phyloP scores from a whole-genome alignment of 2,113 vertebrate species.

The Deroptyus accipitrinus region DNA sequence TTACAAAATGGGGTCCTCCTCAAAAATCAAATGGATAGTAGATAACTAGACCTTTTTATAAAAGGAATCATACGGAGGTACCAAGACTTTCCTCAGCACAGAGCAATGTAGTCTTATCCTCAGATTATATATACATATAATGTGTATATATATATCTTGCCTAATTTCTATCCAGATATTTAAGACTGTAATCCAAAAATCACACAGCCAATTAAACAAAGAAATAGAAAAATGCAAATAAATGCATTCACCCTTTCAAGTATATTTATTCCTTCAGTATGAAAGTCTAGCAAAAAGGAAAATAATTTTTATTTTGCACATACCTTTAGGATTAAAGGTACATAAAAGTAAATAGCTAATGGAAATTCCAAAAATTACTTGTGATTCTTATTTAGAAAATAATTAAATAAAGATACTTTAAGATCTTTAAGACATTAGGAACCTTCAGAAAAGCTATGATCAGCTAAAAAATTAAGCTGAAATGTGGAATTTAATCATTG shows the following conservation, averaged over 20 bases:
- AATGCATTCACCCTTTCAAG: neutral
- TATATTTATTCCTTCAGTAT: conserved; percentile 21
- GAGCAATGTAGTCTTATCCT: neutral
- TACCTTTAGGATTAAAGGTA: neutral
- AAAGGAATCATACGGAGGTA: neutral
- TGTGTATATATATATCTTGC: neutral
- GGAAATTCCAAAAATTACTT: neutral
- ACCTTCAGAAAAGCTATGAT: neutral
- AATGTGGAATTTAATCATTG: neutral
- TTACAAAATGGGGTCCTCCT: conserved; percentile 39
- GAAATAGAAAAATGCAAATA: conserved; percentile 18
- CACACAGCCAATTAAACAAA: neutral
- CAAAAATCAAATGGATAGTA: conserved; percentile 14
- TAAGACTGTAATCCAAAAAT: conserved; percentile 17
- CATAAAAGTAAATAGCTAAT: neutral
- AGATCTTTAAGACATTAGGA: neutral
- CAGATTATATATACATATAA: neutral
- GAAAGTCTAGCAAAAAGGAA: conserved; percentile 31
- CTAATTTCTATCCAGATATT: neutral
- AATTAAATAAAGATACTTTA: neutral
- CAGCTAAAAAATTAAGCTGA: neutral
- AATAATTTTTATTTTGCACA: neutral
- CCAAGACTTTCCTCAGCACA: neutral
- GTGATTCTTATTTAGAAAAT: neutral
- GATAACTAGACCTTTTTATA: neutral